Evolutionary conservation across 2,113 vertebrate species (phyloP), one percentile per base, ranked within the genome.

Genomic region (Emydocephalus ijimae): DNA sequence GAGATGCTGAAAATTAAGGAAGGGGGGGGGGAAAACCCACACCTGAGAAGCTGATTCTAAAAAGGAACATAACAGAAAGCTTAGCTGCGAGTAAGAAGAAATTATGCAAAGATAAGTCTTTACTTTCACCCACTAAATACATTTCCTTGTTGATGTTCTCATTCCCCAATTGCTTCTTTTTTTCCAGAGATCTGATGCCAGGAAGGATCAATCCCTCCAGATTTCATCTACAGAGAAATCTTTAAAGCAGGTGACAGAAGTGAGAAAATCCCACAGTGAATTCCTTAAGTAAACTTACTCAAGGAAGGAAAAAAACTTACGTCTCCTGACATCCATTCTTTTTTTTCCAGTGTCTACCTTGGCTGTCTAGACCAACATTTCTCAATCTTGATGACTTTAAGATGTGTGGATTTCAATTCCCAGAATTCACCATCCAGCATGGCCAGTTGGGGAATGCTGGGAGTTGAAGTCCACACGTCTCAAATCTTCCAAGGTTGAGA

Each of bases 1-100:
- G 90, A 55, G 91, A 87, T 90, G 91, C 92, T 93, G 95, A 87
- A 43, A 48, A 59, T 57, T 34, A 92, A 89, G 29, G 14, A 14
- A 74, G 64, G n/a, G 48, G 50, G 50, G 50, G 39, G 39, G 39
- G 2, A 74, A 95, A 94, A 91, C 0, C 4, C 21, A 48, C 1
- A 24, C 39, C 24, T 20, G 56, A 93, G 85, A 93, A 52, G 52
- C 74, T 88, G 26, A 61, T 85, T 26, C 64, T 48, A 34, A 86
- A 74, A 55, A 69, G 1, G 1, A 3, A 29, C n/a, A 89, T 50
- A 52, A 54, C 29, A 48, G 23, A 5, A 1, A 74, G 61, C 2
- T 18, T 3, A 24, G 34, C 0, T 0, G 55, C 39, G 23, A 11
- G 89, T 29, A 39, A 54, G 9, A 6, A 2, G 34, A 34, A 61